phyloP scores from a whole-genome alignment of 2,888 invertebrate genomes.

The Lumbricus terrestris region DNA sequence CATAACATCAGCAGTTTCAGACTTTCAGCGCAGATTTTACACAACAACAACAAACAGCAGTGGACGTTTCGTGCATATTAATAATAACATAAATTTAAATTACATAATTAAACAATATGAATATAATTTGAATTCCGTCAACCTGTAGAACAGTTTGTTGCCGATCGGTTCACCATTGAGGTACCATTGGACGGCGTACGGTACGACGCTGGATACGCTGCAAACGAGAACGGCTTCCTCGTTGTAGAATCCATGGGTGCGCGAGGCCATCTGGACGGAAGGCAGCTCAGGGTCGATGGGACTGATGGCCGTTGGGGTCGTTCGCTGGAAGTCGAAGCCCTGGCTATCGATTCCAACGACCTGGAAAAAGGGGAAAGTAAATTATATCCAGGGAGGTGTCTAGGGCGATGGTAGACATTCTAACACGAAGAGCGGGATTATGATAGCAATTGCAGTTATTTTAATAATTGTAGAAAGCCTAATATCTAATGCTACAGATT shows the following conservation, averaged over 20 bases:
- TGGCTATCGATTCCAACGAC: slow-evolving; percentile 68
- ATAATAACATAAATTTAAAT: no score
- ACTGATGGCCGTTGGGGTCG: slow-evolving; percentile 70
- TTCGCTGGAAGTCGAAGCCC: slow-evolving; percentile 67
- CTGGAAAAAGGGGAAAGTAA: slow-evolving; percentile 54
- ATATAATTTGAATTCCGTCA: no score
- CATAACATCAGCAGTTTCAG: no score
- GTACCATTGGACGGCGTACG: slow-evolving; percentile 67
- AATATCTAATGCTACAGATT: no score
- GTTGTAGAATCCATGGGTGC: slow-evolving; percentile 59
- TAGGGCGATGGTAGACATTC: no score
- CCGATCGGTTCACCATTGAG: slow-evolving; percentile 54
- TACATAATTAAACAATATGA: no score
- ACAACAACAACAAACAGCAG: no score
- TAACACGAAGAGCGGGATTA: no score
- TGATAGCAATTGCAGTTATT: no score
- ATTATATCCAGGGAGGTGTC: not conserved
- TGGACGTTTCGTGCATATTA: no score
- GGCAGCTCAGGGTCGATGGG: slow-evolving; percentile 67
- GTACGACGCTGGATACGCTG: slow-evolving; percentile 67
- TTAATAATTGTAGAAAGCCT: no score
- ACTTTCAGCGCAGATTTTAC: no score
- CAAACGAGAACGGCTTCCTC: slow-evolving; percentile 65
- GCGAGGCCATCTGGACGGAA: slow-evolving; percentile 61
- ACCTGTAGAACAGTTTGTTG: slow-evolving; percentile 59